Evolutionary conservation across 1,140 invertebrate species (phyloP).

Genomic region (Parasteatoda tepidariorum): DNA sequence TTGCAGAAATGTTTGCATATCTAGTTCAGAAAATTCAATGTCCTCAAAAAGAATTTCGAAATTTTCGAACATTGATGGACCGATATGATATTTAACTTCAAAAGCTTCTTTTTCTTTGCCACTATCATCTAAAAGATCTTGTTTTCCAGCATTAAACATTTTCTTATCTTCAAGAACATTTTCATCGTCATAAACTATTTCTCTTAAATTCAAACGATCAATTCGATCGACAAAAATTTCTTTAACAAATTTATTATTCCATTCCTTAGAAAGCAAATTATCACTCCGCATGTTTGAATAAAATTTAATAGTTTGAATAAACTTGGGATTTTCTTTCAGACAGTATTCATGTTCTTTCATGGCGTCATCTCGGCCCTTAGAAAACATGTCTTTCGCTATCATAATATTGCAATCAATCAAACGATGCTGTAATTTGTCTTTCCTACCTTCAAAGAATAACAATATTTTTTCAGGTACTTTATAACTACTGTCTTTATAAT

Average conservation of each 20-base stretch:
- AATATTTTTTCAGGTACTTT: not conserved
- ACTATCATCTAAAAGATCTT: not conserved
- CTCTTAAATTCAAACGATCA: conserved; percentile 6
- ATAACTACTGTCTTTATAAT: not conserved
- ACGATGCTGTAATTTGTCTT: conserved; percentile 23
- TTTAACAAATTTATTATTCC: not conserved
- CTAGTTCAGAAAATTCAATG: conserved; percentile 5
- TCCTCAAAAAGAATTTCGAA: not conserved
- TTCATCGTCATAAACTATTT: conserved; percentile 1
- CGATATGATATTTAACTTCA: not conserved
- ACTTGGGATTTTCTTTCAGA: not conserved
- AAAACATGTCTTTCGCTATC: conserved; percentile 20
- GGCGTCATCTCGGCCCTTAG: conserved; percentile 15
- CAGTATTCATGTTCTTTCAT: conserved; percentile 20
- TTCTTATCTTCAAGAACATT: not conserved
- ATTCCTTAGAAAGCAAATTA: not conserved
- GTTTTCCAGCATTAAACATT: not conserved
- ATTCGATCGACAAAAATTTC: not conserved
- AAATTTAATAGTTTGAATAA: conserved; percentile 26
- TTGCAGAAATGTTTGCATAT: conserved; percentile 7
- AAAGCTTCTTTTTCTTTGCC: not conserved
- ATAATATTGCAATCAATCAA: not conserved
- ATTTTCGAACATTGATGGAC: not conserved
- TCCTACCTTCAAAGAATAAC: conserved; percentile 8
- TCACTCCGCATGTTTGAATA: conserved; percentile 25